Conservation (phyloP, 2,113 vertebrate species). For the Vireo altiloquus region DNA sequence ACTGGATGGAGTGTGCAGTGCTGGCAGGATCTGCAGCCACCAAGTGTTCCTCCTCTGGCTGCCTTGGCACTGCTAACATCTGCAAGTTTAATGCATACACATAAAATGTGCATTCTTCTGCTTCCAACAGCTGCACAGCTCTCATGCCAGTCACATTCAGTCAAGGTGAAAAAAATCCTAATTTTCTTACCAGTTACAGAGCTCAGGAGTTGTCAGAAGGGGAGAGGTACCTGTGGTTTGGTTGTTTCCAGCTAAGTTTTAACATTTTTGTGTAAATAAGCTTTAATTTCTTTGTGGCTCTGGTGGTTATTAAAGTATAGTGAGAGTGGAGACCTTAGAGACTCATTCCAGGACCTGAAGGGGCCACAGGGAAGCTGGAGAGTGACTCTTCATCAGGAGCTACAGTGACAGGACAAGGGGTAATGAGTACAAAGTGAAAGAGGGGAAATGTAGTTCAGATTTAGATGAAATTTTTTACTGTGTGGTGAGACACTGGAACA, state of each 20-base stretch:
- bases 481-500: not conserved
- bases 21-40: not conserved
- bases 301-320: not conserved
- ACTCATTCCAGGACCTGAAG: not conserved
- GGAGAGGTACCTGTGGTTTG: not conserved
- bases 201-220: not conserved
- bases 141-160: not conserved
- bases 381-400: not conserved
- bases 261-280: not conserved
- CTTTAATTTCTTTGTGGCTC: not conserved
- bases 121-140: not conserved
- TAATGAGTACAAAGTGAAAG: not conserved
- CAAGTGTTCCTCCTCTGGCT: not conserved
- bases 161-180: not conserved
- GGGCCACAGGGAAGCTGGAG: not conserved
- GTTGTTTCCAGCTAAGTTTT: not conserved
- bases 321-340: not conserved
- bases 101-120: not conserved
- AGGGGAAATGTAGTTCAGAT: not conserved
- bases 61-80: not conserved
- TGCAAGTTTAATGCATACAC: not conserved
- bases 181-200: not conserved
- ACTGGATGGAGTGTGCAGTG: not conserved
- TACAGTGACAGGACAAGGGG: not conserved
- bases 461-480: not conserved